A percentile compares a stretch with the other conserved stretches of the same genome.
Evolutionary conservation across 1,140 invertebrate genomes (phyloP).

Genomic region (Achroia grisella): DNA sequence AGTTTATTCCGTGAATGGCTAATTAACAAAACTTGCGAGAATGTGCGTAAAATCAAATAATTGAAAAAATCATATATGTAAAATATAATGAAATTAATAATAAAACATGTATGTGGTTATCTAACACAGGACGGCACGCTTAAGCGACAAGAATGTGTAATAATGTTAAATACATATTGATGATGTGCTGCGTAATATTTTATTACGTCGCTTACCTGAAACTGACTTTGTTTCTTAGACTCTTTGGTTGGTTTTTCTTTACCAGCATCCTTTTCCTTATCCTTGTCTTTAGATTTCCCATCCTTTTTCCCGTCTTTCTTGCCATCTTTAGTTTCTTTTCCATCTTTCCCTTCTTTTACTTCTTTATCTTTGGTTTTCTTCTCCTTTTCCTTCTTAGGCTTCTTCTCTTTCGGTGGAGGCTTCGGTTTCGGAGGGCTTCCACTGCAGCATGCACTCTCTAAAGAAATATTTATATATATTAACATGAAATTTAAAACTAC

Average conservation of each 20-base stretch:
- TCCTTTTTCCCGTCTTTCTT: slow-evolving; percentile 76
- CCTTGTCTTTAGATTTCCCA: slow-evolving; percentile 74
- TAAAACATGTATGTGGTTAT: slow-evolving; percentile 45
- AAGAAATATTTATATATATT: neutral
- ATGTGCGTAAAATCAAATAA: slow-evolving; percentile 24
- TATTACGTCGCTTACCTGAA: slow-evolving; percentile 69
- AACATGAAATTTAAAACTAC: slow-evolving; percentile 8
- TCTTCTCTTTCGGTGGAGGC: slow-evolving; percentile 81
- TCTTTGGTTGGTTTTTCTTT: slow-evolving; percentile 76
- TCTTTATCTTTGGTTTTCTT: slow-evolving; percentile 78
- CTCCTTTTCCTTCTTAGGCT: slow-evolving; percentile 83
- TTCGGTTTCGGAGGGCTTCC: slow-evolving; percentile 79
- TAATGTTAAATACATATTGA: slow-evolving; percentile 44
- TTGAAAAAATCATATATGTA: slow-evolving; percentile 38
- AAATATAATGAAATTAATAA: slow-evolving; percentile 27
- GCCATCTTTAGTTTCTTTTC: slow-evolving; percentile 75
- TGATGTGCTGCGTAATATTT: slow-evolving; percentile 57
- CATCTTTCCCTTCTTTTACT: slow-evolving; percentile 71
- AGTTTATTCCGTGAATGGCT: slow-evolving; percentile 29
- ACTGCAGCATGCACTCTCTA: slow-evolving; percentile 87
- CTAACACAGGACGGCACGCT: slow-evolving; percentile 49
- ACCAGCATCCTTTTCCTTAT: slow-evolving; percentile 71
- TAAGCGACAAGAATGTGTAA: slow-evolving; percentile 34
- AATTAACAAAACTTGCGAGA: slow-evolving; percentile 31
- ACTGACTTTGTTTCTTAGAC: slow-evolving; percentile 77